Evolutionary conservation across 2,797 vertebrate genomes (phyloP).

Genomic region (Eulemur mongoz): DNA sequence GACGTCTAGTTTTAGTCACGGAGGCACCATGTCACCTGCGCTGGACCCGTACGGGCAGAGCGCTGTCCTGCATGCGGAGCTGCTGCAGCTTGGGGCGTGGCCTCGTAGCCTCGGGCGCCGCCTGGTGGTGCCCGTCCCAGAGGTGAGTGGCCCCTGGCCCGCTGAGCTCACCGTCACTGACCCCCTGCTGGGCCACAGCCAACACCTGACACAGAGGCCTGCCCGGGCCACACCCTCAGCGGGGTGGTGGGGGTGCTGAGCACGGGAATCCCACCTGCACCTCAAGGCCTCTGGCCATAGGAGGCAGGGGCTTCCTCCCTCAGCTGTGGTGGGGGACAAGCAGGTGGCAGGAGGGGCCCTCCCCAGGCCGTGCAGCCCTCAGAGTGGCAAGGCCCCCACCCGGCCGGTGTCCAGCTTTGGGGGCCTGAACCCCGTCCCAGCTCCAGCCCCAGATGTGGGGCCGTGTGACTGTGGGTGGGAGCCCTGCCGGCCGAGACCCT

Average conservation of each 20-base stretch:
- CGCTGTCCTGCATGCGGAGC: rapidly evolving
- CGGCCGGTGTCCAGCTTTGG: not conserved
- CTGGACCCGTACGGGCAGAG: not conserved
- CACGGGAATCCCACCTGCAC: not conserved
- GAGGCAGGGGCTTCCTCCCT: not conserved
- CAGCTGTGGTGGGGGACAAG: not conserved
- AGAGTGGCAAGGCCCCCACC: too few relatives aligned
- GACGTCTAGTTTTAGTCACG: not conserved
- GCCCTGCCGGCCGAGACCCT: not conserved
- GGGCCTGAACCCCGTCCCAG: not conserved
- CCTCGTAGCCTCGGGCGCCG: not conserved
- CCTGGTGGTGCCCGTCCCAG: too few relatives aligned
- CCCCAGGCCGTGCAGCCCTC: not conserved
- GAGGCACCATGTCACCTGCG: not conserved
- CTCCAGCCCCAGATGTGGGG: rapidly evolving
- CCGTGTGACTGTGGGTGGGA: not conserved
- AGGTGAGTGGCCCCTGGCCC: not conserved
- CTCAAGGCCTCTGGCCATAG: not conserved
- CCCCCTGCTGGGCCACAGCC: not conserved
- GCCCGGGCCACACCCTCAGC: not conserved
- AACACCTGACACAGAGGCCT: not conserved
- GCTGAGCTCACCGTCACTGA: not conserved
- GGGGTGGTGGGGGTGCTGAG: not conserved
- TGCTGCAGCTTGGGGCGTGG: not conserved
- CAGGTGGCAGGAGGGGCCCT: too few relatives aligned